Percentiles rank a stretch among this genome's conserved stretches.
Evolutionary conservation across 2,113 vertebrate genomes (phyloP).

Genomic region (Anguilla rostrata): DNA sequence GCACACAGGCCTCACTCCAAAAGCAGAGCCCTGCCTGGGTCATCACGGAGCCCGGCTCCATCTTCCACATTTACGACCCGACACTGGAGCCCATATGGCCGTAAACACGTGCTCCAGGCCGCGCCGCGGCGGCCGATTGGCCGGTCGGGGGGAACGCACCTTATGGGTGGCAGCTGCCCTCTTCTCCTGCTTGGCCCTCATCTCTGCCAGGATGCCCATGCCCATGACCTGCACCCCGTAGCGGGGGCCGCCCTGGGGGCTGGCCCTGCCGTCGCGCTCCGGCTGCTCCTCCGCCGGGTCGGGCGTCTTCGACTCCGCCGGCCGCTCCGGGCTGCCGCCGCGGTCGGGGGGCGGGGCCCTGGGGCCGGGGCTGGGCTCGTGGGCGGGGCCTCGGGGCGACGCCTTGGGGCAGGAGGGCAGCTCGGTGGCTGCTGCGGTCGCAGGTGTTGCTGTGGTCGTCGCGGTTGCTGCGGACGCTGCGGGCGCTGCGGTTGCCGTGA

Average conservation of each 20-base stretch:
- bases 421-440: constrained; percentile 42
- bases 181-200: constrained; percentile 91
- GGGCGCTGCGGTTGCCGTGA: neutral
- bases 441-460: constrained; percentile 41
- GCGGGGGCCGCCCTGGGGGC: constrained; percentile 68
- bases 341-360: neutral
- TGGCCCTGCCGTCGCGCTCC: constrained; percentile 49
- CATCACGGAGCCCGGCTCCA: neutral
- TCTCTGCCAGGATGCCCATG: constrained; percentile 86
- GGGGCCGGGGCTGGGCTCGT: constrained; percentile 40
- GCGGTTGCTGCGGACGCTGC: neutral
- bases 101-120: neutral
- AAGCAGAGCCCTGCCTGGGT: neutral
- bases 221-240: constrained; percentile 83
- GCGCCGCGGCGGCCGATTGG: neutral
- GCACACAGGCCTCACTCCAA: neutral
- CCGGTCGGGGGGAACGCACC: constrained; percentile 59
- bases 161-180: constrained; percentile 78
- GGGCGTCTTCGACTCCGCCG: constrained; percentile 52
- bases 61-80: neutral
- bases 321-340: constrained; percentile 50
- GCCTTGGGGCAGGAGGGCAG: constrained; percentile 66
- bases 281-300: constrained; percentile 68
- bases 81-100: neutral
- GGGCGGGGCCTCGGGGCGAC: constrained; percentile 43